phyloP scores from a whole-genome alignment of 1,140 invertebrate genomes.

The Bradynema listronoti region DNA sequence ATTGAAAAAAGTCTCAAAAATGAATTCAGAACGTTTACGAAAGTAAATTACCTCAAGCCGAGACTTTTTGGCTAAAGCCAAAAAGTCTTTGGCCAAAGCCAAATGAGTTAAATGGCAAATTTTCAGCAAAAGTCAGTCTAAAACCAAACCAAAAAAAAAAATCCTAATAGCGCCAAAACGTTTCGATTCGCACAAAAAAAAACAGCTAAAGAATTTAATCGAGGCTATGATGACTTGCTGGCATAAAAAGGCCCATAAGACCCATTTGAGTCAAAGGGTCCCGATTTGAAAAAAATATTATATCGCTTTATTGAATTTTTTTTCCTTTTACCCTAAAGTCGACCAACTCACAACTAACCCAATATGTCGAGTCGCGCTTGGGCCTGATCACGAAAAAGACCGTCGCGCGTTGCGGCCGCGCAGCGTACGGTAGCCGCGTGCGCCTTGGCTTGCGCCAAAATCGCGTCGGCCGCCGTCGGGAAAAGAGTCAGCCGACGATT shows the following conservation, averaged over 20 bases:
- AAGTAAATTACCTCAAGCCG: too few species aligned
- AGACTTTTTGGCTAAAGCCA: too few species aligned
- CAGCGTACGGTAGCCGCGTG: not conserved
- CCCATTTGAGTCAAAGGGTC: not conserved
- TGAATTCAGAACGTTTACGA: too few species aligned
- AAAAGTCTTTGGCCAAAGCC: too few species aligned
- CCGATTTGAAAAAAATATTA: not conserved
- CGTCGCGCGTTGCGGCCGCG: not conserved
- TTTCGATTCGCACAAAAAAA: not conserved
- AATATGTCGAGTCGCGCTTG: not conserved
- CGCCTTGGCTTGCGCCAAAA: not conserved
- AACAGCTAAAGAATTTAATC: not conserved
- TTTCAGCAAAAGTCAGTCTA: too few species aligned
- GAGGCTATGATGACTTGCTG: not conserved
- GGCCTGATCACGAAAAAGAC: not conserved
- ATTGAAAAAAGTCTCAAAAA: too few species aligned
- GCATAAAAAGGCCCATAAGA: not conserved
- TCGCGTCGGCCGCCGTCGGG: not conserved
- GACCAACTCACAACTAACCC: conserved; percentile 1
- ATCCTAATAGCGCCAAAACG: too few species aligned
- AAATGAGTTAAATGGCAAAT: too few species aligned
- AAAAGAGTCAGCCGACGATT: not conserved
- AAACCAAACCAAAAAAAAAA: too few species aligned
- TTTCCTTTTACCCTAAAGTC: not conserved
- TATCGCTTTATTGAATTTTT: not conserved